Conservation (phyloP, 2,797 vertebrate genomes). For the Hydrocynus forskahlii region DNA sequence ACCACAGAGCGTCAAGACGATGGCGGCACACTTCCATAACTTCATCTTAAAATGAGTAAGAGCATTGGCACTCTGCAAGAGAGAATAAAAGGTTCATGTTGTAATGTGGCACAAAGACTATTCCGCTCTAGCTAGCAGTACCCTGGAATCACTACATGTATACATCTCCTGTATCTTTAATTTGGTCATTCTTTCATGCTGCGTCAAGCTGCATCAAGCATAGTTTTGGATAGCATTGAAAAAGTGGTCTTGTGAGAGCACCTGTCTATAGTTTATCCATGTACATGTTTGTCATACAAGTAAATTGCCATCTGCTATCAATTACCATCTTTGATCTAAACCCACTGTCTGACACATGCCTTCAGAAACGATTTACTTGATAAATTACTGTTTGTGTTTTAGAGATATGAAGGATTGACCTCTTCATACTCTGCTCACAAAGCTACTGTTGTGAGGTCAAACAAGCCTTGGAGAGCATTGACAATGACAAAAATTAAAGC, state of each 20-base stretch:
- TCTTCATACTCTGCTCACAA: background rate
- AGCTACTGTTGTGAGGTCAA: background rate
- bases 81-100: conserved; percentile 23
- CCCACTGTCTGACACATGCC: background rate
- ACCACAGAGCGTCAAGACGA: conserved; percentile 84
- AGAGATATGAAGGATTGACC: background rate
- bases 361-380: background rate
- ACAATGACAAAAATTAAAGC: background rate
- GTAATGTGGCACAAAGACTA: background rate
- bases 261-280: background rate
- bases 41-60: conserved; percentile 85
- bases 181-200: background rate
- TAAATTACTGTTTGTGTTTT: background rate
- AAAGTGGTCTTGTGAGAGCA: background rate
- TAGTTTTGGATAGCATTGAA: background rate
- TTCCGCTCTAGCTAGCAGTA: background rate
- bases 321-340: background rate
- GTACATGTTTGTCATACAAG: background rate
- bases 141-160: background rate
- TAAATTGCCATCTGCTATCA: conserved; percentile 5
- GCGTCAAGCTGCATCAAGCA: too few relatives aligned
- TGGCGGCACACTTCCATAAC: conserved; percentile 86
- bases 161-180: background rate
- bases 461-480: background rate
- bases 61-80: conserved; percentile 81